Conservation (phyloP, 2,113 vertebrate genomes). For the Kryptolebias marmoratus region DNA sequence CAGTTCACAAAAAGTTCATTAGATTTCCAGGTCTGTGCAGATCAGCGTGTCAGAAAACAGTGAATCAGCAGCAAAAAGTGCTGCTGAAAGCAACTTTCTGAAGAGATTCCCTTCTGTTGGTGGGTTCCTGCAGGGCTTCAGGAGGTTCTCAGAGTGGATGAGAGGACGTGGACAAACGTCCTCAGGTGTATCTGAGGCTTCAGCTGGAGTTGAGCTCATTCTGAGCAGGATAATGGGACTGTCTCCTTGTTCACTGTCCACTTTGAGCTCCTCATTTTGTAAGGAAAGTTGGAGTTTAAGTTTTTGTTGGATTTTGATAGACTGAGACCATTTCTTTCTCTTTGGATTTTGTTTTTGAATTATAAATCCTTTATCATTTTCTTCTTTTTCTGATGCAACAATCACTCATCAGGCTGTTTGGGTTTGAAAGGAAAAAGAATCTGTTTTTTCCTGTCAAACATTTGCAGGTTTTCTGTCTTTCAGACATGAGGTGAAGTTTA, state of each 20-base stretch:
- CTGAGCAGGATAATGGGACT: no score
- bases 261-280: no score
- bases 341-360: no score
- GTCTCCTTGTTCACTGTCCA: no score
- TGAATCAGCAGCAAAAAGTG: constrained; percentile 8
- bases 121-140: neutral
- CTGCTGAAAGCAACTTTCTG: constrained; percentile 4
- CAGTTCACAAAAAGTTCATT: neutral
- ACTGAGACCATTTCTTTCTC: no score
- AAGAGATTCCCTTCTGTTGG: neutral
- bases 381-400: no score
- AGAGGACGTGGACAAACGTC: neutral
- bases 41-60: neutral
- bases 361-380: no score
- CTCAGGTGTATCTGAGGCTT: neutral
- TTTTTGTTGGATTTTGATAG: no score
- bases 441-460: neutral
- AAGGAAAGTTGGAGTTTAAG: no score
- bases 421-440: no score
- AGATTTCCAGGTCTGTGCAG: constrained; percentile 1
- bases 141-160: neutral
- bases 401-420: no score
- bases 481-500: neutral
- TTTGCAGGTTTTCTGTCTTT: neutral
- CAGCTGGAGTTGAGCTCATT: neutral